These are phyloP conservation scores for Drosophila maculinotata DNA, from an alignment of 2,888 invertebrate species.

Conservation along the genomic window DNA sequence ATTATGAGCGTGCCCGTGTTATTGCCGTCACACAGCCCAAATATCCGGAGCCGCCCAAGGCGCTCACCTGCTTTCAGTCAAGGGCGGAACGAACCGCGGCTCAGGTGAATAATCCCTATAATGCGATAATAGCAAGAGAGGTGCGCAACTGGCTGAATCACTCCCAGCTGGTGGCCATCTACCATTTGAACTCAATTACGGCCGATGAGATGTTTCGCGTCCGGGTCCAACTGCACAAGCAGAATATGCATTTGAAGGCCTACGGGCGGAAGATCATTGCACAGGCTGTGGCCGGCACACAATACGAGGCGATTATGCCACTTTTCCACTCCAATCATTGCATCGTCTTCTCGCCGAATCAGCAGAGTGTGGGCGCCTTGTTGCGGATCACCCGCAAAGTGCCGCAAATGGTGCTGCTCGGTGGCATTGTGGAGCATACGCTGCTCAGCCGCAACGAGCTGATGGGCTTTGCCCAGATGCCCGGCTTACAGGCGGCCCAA, in stretches of 20 bases:
- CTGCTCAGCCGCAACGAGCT: constrained; percentile 90
- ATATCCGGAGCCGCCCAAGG: constrained; percentile 86
- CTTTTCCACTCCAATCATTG: constrained; percentile 89
- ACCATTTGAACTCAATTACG: constrained; percentile 90
- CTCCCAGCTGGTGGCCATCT: constrained; percentile 90
- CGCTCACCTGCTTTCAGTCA: constrained; percentile 86
- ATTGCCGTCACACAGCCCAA: constrained; percentile 89
- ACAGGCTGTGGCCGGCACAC: constrained; percentile 89
- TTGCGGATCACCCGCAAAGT: constrained; percentile 89
- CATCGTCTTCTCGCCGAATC: constrained; percentile 90
- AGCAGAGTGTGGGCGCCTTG: constrained; percentile 87
- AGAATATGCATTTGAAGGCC: constrained; percentile 89
- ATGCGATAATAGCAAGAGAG: constrained; percentile 90
- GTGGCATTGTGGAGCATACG: constrained; percentile 91
- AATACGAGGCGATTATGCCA: constrained; percentile 88
- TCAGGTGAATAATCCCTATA: constrained; percentile 89
- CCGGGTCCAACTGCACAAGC: constrained; percentile 87
- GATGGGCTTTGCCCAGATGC: constrained; percentile 88
- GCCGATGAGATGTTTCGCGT: constrained; percentile 88
- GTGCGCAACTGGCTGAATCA: constrained; percentile 89
- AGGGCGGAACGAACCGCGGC: constrained; percentile 65
- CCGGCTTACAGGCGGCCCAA: constrained; percentile 88
- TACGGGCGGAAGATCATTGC: constrained; percentile 89
- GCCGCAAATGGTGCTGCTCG: constrained; percentile 90
- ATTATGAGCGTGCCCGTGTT: constrained; percentile 89